A percentile compares a stretch with the other conserved stretches of the same genome.
phyloP scores from a whole-genome alignment of 2,113 vertebrate genomes.

The Nibea albiflora region DNA sequence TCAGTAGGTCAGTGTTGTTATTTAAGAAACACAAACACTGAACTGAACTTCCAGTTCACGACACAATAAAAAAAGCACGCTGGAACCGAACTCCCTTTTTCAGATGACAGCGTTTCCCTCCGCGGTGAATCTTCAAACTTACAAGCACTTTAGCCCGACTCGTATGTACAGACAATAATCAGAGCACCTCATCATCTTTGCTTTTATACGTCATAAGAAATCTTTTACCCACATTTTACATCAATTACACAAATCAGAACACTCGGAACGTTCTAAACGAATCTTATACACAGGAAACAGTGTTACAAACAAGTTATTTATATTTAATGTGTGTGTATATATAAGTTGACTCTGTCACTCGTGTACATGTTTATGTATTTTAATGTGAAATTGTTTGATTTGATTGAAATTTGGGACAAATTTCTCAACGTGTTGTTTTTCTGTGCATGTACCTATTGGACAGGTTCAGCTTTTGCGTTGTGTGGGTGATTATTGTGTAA shows the following conservation, averaged over 20 bases:
- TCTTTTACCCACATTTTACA: neutral
- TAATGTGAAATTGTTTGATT: neutral
- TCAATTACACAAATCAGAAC: conserved; percentile 6
- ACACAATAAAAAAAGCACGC: neutral
- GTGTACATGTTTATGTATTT: neutral
- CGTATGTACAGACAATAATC: neutral
- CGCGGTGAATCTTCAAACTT: neutral
- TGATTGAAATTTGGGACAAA: neutral
- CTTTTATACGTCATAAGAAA: neutral
- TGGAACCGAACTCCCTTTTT: neutral
- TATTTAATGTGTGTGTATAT: neutral
- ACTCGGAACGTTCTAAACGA: neutral
- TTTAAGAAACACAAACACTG: neutral
- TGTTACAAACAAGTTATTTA: too few relatives aligned
- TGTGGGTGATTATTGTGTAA: neutral
- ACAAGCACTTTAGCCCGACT: neutral
- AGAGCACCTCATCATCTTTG: neutral
- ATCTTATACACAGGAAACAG: neutral
- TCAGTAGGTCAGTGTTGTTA: neutral
- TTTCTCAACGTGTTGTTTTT: neutral
- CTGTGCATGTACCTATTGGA: neutral
- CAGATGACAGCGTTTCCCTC: neutral
- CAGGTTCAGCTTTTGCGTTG: too few relatives aligned
- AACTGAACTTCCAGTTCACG: neutral
- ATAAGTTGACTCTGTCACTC: neutral